Evolutionary conservation across 2,113 vertebrate species (phyloP).

Genomic region (Aphyosemion australe): DNA sequence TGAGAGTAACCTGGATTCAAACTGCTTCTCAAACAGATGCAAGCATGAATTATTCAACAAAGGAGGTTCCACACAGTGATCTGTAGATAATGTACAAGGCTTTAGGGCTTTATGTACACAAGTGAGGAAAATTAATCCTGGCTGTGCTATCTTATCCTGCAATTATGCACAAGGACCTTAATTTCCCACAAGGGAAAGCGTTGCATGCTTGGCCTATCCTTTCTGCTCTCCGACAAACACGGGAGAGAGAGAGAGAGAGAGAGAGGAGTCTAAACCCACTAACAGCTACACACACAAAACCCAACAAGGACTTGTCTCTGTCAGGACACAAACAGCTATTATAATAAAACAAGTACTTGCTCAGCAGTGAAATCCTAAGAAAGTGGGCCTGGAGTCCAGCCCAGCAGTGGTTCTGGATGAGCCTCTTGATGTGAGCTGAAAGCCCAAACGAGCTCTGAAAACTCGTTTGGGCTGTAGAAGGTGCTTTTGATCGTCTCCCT

Average conservation of each 20-base stretch:
- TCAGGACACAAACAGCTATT: slow-evolving; percentile 39
- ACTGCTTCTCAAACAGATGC: slow-evolving; percentile 10
- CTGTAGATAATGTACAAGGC: slow-evolving; percentile 35
- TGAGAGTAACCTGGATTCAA: slow-evolving; percentile 4
- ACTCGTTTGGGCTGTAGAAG: slow-evolving; percentile 37
- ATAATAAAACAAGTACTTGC: slow-evolving; percentile 55
- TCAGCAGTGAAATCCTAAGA: slow-evolving; percentile 21
- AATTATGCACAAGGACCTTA: slow-evolving; percentile 67
- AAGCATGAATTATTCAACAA: slow-evolving; percentile 37
- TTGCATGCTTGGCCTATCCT: slow-evolving; percentile 39
- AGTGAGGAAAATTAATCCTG: slow-evolving; percentile 40
- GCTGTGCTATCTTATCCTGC: slow-evolving; percentile 52
- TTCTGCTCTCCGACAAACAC: slow-evolving; percentile 30
- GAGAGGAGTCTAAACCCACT: background rate
- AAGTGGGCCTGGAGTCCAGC: slow-evolving; percentile 10
- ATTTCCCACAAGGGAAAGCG: slow-evolving; percentile 70
- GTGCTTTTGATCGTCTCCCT: slow-evolving; percentile 44
- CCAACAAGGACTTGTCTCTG: background rate
- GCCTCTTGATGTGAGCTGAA: slow-evolving; percentile 35
- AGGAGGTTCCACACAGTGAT: slow-evolving; percentile 20
- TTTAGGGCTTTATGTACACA: slow-evolving; percentile 26
- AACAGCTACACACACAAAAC: background rate
- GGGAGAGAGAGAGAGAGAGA: background rate
- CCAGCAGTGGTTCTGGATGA: slow-evolving; percentile 22
- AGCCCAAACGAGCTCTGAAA: slow-evolving; percentile 40